Base-by-base conservation (phyloP, 1,140 invertebrate species). In the Tetraneura akinire region DNA sequence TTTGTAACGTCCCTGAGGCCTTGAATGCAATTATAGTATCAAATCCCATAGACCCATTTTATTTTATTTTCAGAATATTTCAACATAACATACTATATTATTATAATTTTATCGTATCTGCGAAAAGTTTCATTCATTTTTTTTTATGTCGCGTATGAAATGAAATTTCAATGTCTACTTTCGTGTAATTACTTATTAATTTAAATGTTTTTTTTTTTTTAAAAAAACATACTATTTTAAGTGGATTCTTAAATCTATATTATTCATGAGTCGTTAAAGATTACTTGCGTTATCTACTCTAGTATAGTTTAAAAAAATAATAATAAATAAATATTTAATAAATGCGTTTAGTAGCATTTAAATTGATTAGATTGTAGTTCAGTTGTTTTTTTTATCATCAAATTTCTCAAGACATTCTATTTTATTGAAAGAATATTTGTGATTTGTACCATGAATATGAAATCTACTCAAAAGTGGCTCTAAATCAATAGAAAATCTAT, bases 1-100 rank as follows among this genome's bases (percentile, higher is more conserved):
- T n/a, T n/a, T n/a, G n/a, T n/a, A n/a, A n/a, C n/a, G n/a, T n/a
- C n/a, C n/a, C n/a, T n/a, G n/a, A n/a, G n/a, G n/a, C n/a, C n/a
- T n/a, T n/a, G n/a, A n/a, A n/a, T n/a, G n/a, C n/a, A n/a, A n/a
- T n/a, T n/a, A n/a, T n/a, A n/a, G n/a, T n/a, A n/a, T n/a, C n/a
- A n/a, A n/a, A n/a, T n/a, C n/a, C n/a, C n/a, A n/a, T n/a, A n/a
- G n/a, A n/a, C n/a, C n/a, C n/a, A n/a, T n/a, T n/a, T n/a, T 6
- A 62, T 62, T n/a, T 62, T 1, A 18, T 62, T 82, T 83, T 70
- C 82, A 83, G 37, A 81, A 74, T 13, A 14, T 6, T 0, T 26
- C 8, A 6, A 60, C n/a, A n/a, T 16, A 11, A 60, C 23, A 37
- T 23, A 60, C 13, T 8, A 29, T 60, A 29, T 26, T 29, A 60